Evolutionary conservation across 2,888 invertebrate species (phyloP).

Genomic region (Phrixothrix hirtus): DNA sequence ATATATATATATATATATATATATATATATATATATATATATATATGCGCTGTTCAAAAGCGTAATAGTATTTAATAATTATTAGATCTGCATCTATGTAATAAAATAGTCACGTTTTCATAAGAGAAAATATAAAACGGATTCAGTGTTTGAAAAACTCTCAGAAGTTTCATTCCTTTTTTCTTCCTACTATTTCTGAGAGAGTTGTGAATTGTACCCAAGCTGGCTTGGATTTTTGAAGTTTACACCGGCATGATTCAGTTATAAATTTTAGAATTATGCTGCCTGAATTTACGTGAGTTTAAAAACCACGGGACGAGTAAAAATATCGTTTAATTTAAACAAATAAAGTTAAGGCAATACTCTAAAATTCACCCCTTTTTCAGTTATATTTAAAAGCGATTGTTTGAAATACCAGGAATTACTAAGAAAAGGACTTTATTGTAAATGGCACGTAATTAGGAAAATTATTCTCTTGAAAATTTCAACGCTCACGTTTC

Average conservation of each 20-base stretch:
- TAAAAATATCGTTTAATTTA: constrained; percentile 26
- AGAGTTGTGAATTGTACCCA: constrained; percentile 22
- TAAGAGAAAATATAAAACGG: constrained; percentile 10
- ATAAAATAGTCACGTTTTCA: constrained; percentile 2
- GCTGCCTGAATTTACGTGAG: constrained; percentile 28
- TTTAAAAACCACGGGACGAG: constrained; percentile 20
- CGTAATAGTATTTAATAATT: no score
- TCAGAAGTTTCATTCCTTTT: constrained; percentile 14
- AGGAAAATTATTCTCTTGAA: constrained; percentile 29
- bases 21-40: no score
- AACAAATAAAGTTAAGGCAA: constrained; percentile 25
- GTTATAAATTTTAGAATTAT: constrained; percentile 34
- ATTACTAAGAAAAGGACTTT: constrained; percentile 6
- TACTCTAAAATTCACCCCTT: no score
- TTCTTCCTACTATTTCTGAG: constrained; percentile 10
- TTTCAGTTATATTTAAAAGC: no score
- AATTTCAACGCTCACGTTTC: constrained; percentile 36
- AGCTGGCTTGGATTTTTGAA: constrained; percentile 21
- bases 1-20: no score
- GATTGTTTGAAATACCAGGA: background rate
- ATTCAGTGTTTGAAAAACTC: constrained; percentile 8
- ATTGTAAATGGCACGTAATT: constrained; percentile 28
- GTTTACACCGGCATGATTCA: constrained; percentile 25
- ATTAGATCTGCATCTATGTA: no score
- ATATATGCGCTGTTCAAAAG: no score